Percentiles rank a stretch among this genome's conserved stretches.
Evolutionary conservation across 2,113 vertebrate genomes (phyloP).

Genomic region (Anthoscopus minutus): DNA sequence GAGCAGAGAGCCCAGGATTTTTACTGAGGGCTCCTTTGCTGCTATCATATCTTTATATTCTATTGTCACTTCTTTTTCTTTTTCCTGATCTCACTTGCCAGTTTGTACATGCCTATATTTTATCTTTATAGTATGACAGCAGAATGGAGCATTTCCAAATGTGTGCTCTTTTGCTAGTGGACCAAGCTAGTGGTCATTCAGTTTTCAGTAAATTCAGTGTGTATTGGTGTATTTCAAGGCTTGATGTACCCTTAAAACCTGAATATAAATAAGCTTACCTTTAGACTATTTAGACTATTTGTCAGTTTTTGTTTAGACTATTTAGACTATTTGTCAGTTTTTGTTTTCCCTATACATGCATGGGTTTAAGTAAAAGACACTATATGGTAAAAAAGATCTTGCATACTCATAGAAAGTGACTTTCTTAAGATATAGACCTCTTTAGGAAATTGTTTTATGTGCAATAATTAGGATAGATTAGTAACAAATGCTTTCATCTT

Average conservation of each 20-base stretch:
- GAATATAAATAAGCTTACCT: not conserved
- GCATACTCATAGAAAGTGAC: not conserved
- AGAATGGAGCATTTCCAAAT: not conserved
- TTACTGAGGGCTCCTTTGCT: not conserved
- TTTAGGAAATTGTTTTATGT: constrained; percentile 71
- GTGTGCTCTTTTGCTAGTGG: not conserved
- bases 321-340: not conserved
- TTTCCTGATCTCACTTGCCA: not conserved
- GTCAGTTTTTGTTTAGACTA: not conserved
- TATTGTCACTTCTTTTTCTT: not conserved
- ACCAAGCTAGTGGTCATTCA: not conserved
- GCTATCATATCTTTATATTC: not conserved
- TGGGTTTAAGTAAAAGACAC: not conserved
- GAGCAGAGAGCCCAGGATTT: not conserved
- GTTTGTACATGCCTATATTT: not conserved
- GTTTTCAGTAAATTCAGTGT: not conserved
- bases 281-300: not conserved
- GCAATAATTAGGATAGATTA: constrained; percentile 74
- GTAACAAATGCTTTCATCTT: constrained; percentile 76
- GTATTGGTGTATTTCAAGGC: not conserved
- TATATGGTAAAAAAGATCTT: not conserved
- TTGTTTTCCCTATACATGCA: not conserved
- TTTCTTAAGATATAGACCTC: not conserved
- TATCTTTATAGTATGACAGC: not conserved
- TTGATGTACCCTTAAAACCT: not conserved